Evolutionary conservation across 2,888 invertebrate genomes (phyloP), one percentile per base, ranked within the genome.

Genomic region (Zaprionus lineosus): DNA sequence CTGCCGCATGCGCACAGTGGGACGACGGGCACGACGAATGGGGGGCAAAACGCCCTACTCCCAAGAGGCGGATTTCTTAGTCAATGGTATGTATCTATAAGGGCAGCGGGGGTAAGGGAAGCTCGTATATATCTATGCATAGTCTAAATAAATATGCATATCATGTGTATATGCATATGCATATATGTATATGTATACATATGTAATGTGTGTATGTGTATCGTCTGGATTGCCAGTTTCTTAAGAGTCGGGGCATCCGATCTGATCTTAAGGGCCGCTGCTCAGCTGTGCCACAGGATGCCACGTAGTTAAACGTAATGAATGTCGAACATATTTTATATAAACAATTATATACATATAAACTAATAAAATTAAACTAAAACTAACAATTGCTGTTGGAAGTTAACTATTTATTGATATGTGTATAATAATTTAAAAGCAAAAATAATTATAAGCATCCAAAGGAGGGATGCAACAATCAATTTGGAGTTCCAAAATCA

Each of bases 51-150:
- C 94, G 41, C 93, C 94, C 11, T 95, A 95, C 87, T 95, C 96
- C 21, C 96, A 97, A 89, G 98, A 98, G 91, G 97, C 98, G 0
- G 98, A 98, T 91, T 98, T 98, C 91, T 92, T 98, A 84, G 98
- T 98, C 79, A 98, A 98, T 91, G 98, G 98, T 86, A 98, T 98
- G 98, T 98, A 98, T 91, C 93, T 98, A 51, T 89, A 87, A 84
- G 55, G 21, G 18, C n/a, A n/a, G n/a, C n/a, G n/a, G n/a, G n/a
- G n/a, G n/a, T n/a, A n/a, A n/a, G 14, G 14, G 9, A 28, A 41
- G 29, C n/a, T 51, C 24, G 31, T 51, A 31, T 46, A 26, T 37
- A 5, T n/a, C n/a, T n/a, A n/a, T n/a, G n/a, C n/a, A n/a, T n/a
- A n/a, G n/a, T n/a, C n/a, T n/a, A n/a, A n/a, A n/a, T n/a, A n/a